Evolutionary conservation across 1,140 invertebrate species (phyloP).

Genomic region (Drosophila triauraria): DNA sequence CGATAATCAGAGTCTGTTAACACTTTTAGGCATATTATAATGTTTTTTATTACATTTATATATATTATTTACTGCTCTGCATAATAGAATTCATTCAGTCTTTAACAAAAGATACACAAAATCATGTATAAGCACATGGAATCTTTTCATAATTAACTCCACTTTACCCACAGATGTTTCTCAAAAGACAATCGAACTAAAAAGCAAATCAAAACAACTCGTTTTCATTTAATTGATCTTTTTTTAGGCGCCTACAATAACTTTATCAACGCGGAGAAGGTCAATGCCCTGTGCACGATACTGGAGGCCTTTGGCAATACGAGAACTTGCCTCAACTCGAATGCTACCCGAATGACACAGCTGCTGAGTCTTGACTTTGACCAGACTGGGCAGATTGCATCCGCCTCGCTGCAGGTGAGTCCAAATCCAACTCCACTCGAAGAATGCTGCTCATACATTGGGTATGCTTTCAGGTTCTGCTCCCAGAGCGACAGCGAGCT

Average conservation of each 20-base stretch:
- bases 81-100: not conserved
- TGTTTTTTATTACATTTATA: not conserved
- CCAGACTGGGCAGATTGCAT: constrained; percentile 94
- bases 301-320: constrained; percentile 95
- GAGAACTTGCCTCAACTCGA: constrained; percentile 91
- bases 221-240: constrained; percentile 4
- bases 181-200: not conserved
- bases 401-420: constrained; percentile 93
- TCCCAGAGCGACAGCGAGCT: constrained; percentile 92
- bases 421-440: not conserved
- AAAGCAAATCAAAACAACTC: constrained; percentile 5
- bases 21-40: no score
- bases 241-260: constrained; percentile 85
- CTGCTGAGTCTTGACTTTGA: constrained; percentile 96
- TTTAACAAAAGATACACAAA: not conserved
- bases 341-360: constrained; percentile 95
- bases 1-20: no score
- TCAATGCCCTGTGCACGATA: constrained; percentile 92
- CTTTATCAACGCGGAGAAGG: constrained; percentile 92
- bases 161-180: not conserved
- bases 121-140: not conserved
- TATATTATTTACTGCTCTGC: not conserved
- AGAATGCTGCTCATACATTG: not conserved
- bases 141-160: not conserved
- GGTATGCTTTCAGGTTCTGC: constrained; percentile 86